Evolutionary conservation across 1,140 invertebrate genomes (phyloP).

Genomic region (Cephus cinctus): DNA sequence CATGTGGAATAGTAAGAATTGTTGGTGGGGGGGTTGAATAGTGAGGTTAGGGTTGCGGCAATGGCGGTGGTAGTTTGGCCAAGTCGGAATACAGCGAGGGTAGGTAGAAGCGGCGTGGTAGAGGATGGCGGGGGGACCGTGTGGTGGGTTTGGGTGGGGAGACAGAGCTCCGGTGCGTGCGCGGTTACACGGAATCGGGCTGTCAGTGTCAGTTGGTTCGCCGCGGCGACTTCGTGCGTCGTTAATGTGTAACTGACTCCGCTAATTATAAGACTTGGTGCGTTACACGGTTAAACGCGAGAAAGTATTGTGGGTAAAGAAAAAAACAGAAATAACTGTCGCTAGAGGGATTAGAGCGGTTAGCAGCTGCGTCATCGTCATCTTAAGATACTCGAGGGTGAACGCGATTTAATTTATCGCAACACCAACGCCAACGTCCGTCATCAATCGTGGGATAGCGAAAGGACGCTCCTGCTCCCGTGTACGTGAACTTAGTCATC

Average conservation of each 20-base stretch:
- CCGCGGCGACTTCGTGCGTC: slow-evolving; percentile 26
- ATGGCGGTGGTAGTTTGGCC: slow-evolving; percentile 14
- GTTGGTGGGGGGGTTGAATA: too few species aligned
- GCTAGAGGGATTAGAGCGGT: background rate
- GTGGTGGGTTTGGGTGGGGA: slow-evolving; percentile 9
- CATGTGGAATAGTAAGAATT: too few species aligned
- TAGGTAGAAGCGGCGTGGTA: slow-evolving; percentile 8
- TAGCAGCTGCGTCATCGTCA: too few species aligned
- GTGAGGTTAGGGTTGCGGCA: slow-evolving; percentile 6
- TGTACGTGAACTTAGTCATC: too few species aligned
- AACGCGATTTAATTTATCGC: too few species aligned
- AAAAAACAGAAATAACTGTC: background rate
- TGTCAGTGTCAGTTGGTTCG: slow-evolving; percentile 36
- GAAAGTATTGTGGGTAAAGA: background rate
- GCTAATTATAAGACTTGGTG: too few species aligned
- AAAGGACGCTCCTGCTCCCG: too few species aligned
- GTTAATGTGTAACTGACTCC: slow-evolving; percentile 10
- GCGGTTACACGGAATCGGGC: slow-evolving; percentile 15
- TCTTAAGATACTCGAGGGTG: too few species aligned
- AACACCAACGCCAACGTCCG: too few species aligned
- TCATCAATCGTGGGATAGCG: background rate
- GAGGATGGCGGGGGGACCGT: background rate
- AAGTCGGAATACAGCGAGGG: background rate
- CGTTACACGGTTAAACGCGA: background rate
- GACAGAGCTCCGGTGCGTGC: slow-evolving; percentile 14